Evolutionary conservation across 1,140 invertebrate species (phyloP).

Genomic region (honey bee (Apis mellifera)): DNA sequence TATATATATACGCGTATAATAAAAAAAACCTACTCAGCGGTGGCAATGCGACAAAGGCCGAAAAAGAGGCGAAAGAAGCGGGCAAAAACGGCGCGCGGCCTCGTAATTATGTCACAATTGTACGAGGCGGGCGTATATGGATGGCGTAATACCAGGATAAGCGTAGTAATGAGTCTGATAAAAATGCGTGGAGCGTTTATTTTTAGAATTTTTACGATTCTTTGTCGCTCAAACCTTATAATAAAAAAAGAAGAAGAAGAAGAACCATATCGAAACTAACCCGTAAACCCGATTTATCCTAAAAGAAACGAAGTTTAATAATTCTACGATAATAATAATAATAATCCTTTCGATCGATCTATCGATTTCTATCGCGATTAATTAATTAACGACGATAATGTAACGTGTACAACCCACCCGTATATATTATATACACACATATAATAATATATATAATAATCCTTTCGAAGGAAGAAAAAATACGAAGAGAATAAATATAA

Average conservation of each 20-base stretch:
- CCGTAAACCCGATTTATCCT: too few species aligned
- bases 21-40: not conserved
- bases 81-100: not conserved
- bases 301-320: too few species aligned
- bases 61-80: conserved; percentile 20
- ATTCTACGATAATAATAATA: too few species aligned
- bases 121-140: conserved; percentile 6
- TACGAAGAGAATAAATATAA: not conserved
- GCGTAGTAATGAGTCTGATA: conserved; percentile 32
- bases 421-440: too few species aligned
- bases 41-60: not conserved
- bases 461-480: not conserved
- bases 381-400: too few species aligned
- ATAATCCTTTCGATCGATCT: too few species aligned
- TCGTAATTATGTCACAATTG: conserved; percentile 47
- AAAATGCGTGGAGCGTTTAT: conserved; percentile 30
- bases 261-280: not conserved
- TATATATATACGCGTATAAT: too few species aligned
- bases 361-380: too few species aligned
- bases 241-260: not conserved
- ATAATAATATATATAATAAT: not conserved
- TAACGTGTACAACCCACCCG: too few species aligned
- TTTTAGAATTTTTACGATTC: conserved; percentile 22
- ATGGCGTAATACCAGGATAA: conserved; percentile 42
- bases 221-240: not conserved